phyloP scores from a whole-genome alignment of 30 jellyfish, hydroid and myxozoan species.

The Hydractinia symbiolongicarpus region DNA sequence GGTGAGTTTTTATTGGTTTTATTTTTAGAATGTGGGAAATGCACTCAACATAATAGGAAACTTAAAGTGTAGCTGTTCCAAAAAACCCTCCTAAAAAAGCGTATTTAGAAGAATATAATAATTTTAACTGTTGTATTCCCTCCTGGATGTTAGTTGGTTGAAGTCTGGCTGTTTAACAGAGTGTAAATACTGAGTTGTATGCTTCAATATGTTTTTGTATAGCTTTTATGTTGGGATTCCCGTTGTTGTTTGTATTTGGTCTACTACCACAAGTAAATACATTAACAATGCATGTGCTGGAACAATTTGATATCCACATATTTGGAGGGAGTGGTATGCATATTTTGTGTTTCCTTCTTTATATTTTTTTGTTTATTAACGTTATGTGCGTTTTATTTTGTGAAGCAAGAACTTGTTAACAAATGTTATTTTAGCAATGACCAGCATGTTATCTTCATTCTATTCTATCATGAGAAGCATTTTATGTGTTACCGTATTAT shows the following conservation, averaged over 20 bases:
- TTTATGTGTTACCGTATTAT: slow-evolving; percentile 38
- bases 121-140: no score
- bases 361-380: not conserved
- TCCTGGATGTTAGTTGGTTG: no score
- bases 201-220: not conserved
- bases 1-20: slow-evolving; percentile 28
- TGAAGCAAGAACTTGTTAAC: not conserved
- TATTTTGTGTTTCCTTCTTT: not conserved
- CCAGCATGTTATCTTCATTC: slow-evolving; percentile 57
- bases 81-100: no score
- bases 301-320: slow-evolving; percentile 70
- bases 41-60: no score
- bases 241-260: slow-evolving; percentile 72
- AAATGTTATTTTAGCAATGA: slow-evolving; percentile 48
- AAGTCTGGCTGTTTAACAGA: no score
- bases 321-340: slow-evolving; percentile 95
- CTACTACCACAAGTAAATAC: slow-evolving; percentile 85
- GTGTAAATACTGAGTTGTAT: no score
- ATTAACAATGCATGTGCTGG: slow-evolving; percentile 76
- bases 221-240: slow-evolving; percentile 78
- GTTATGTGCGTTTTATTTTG: no score
- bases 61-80: no score
- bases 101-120: no score
- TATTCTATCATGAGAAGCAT: slow-evolving; percentile 53
- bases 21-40: no score